Evolutionary conservation across 2,888 invertebrate species (phyloP).

Genomic region (Dastarcus helophoroides): DNA sequence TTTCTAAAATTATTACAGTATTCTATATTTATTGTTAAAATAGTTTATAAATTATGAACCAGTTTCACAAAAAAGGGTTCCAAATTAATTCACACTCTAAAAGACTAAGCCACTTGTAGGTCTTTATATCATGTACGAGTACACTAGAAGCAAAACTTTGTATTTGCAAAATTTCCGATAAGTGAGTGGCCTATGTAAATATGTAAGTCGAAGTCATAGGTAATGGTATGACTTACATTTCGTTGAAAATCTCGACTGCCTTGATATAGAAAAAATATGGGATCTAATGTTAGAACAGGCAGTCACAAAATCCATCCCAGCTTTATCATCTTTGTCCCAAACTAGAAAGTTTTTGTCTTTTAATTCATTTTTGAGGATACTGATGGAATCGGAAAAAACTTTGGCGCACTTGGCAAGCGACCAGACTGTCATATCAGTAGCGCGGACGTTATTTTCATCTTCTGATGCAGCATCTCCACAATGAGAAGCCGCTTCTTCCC

Average conservation of each 20-base stretch:
- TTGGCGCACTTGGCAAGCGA: conserved; percentile 36
- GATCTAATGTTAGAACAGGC: conserved; percentile 90
- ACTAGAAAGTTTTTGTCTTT: conserved; percentile 58
- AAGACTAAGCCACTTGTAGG: too few relatives aligned
- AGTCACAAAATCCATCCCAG: conserved; percentile 92
- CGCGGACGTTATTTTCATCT: conserved; percentile 18
- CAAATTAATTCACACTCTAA: too few relatives aligned
- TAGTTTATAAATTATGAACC: too few relatives aligned
- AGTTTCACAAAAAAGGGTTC: too few relatives aligned
- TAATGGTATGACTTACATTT: conserved; percentile 87
- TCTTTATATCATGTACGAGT: too few relatives aligned
- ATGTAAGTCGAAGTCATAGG: too few relatives aligned
- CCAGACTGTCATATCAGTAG: conserved; percentile 34
- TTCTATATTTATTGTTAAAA: too few relatives aligned
- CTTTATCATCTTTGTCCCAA: conserved; percentile 96
- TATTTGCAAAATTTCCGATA: too few relatives aligned
- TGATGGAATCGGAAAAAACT: conserved; percentile 59
- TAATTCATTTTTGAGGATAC: conserved; percentile 49
- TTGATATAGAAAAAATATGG: conserved; percentile 76
- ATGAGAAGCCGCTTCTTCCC: conserved; percentile 41
- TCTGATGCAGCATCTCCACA: conserved; percentile 18
- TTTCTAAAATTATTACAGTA: too few relatives aligned
- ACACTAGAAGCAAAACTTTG: too few relatives aligned
- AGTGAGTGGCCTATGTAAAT: too few relatives aligned
- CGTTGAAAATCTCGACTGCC: conserved; percentile 83